Conservation (phyloP, 1,140 invertebrate genomes). For the Littorina saxatilis region DNA sequence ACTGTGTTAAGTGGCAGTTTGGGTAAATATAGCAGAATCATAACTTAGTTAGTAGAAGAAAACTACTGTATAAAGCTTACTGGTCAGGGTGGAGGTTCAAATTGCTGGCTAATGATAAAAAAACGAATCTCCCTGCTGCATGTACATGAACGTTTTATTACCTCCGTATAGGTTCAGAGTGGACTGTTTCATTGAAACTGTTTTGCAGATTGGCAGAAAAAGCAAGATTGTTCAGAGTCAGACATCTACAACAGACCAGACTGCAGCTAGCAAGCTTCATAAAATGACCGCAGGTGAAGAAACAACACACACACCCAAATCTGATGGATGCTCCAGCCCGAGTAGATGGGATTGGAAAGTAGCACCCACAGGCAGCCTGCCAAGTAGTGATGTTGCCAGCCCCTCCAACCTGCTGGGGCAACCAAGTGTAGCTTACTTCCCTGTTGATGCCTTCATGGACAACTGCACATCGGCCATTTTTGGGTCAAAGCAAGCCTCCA, state of each 20-base stretch:
- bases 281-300: not conserved
- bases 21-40: too few species aligned
- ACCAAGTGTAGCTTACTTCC: not conserved
- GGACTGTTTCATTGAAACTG: too few species aligned
- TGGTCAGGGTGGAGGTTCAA: too few species aligned
- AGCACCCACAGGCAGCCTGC: not conserved
- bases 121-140: too few species aligned
- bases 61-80: too few species aligned
- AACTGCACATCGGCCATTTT: constrained; percentile 12
- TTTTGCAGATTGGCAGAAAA: not conserved
- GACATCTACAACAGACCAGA: not conserved
- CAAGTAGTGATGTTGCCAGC: not conserved
- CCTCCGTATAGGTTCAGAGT: too few species aligned
- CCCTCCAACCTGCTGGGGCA: constrained; percentile 27
- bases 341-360: too few species aligned
- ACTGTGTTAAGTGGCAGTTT: too few species aligned
- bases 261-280: not conserved
- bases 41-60: too few species aligned
- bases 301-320: not conserved
- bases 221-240: not conserved
- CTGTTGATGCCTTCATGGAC: constrained; percentile 9
- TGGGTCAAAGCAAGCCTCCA: not conserved
- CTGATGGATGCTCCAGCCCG: too few species aligned
- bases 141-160: too few species aligned
- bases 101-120: too few species aligned